These are phyloP conservation scores for Apodemia mormo DNA, from an alignment of 2,888 invertebrate genomes.

Conservation along the genomic window DNA sequence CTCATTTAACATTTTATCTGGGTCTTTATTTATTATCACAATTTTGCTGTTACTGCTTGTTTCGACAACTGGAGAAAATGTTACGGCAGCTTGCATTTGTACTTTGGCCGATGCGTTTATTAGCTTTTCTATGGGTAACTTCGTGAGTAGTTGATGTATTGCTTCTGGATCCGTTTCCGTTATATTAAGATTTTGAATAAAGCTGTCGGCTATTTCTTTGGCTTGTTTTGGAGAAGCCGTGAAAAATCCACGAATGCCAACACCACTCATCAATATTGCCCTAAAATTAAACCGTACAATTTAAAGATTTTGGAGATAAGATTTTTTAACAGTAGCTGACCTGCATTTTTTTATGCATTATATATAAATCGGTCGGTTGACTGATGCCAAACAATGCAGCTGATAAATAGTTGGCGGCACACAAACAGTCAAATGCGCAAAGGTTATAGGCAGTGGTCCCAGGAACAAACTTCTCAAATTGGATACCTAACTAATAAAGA, in stretches of 20 bases:
- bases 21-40: conserved; percentile 59
- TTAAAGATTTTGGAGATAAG: not conserved
- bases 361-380: no score
- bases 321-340: no score
- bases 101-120: conserved; percentile 51
- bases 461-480: no score
- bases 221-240: conserved; percentile 56
- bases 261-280: conserved; percentile 64
- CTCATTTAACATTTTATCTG: conserved; percentile 51
- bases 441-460: no score
- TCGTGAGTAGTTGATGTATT: conserved; percentile 51
- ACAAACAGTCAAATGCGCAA: no score
- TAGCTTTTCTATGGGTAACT: conserved; percentile 53
- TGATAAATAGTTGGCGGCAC: no score
- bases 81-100: conserved; percentile 50
- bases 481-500: no score
- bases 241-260: conserved; percentile 51
- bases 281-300: conserved; percentile 48
- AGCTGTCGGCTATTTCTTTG: conserved; percentile 44
- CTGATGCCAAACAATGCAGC: no score
- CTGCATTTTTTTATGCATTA: no score
- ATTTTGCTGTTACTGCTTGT: conserved; percentile 54
- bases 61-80: conserved; percentile 66
- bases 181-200: conserved; percentile 69
- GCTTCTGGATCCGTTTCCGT: conserved; percentile 53